These are phyloP conservation scores for Stichodactyla mertensii DNA, from an alignment of 64 coral and sea anemone genomes.

Conservation along the genomic window DNA sequence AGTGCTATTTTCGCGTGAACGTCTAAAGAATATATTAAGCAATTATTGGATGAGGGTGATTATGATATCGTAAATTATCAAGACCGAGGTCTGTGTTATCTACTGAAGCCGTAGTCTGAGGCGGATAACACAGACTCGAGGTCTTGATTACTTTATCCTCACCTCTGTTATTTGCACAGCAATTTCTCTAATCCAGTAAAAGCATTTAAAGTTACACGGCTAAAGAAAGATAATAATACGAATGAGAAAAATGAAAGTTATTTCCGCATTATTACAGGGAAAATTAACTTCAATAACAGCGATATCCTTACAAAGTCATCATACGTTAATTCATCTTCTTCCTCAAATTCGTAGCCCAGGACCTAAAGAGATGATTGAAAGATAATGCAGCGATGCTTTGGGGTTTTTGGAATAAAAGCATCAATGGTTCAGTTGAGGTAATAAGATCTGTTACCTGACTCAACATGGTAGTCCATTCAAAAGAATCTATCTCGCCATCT, in stretches of 20 bases:
- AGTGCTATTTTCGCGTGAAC: no score
- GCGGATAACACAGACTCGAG: background rate
- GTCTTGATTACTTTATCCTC: background rate
- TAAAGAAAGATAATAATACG: background rate
- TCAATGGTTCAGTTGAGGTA: no score
- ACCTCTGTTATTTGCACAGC: slow-evolving; percentile 20
- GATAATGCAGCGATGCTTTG: no score
- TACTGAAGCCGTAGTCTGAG: no score
- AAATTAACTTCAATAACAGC: background rate
- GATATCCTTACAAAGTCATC: slow-evolving; percentile 21
- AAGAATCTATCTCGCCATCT: slow-evolving; percentile 85
- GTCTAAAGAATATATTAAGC: no score
- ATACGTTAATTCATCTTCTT: slow-evolving; percentile 41
- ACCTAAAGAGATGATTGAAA: slow-evolving; percentile 45
- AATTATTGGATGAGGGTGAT: no score
- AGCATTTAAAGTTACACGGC: background rate
- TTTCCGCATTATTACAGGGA: background rate
- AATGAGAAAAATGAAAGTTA: background rate
- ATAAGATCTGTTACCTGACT: slow-evolving; percentile 45
- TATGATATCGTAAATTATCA: no score
- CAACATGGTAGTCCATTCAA: slow-evolving; percentile 95
- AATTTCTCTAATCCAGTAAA: background rate
- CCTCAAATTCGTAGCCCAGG: slow-evolving; percentile 83
- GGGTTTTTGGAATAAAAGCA: no score
- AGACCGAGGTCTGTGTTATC: no score